These are phyloP conservation scores for Galbula dea DNA, from an alignment of 2,113 vertebrate species.

Conservation along the genomic window DNA sequence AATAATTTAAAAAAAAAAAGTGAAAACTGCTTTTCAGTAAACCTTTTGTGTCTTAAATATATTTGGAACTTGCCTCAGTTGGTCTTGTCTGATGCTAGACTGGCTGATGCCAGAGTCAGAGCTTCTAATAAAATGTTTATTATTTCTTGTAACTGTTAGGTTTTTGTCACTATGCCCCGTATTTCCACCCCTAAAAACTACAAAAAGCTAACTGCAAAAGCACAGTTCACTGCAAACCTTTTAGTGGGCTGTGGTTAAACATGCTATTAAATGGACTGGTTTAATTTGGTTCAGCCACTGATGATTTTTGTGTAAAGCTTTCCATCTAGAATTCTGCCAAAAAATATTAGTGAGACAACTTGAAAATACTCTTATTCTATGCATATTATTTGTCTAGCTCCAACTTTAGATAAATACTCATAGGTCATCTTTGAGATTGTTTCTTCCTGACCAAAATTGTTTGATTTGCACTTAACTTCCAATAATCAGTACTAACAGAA, in stretches of 20 bases:
- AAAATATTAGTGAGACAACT: not conserved
- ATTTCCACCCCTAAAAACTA: not conserved
- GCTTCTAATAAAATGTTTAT: not conserved
- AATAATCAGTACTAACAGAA: not conserved
- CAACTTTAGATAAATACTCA: not conserved
- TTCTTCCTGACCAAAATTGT: not conserved
- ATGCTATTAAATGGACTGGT: not conserved
- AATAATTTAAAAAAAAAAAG: too few species aligned
- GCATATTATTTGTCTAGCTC: not conserved
- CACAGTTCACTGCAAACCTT: not conserved
- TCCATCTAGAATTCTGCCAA: not conserved
- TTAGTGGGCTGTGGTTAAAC: not conserved
- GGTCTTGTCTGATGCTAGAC: not conserved
- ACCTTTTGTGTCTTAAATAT: not conserved
- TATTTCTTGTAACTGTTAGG: not conserved
- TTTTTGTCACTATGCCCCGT: not conserved
- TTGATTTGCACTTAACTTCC: not conserved
- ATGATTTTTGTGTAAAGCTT: not conserved
- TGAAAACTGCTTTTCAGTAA: not conserved
- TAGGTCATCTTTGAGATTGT: not conserved
- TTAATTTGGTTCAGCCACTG: not conserved
- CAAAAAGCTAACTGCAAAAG: not conserved
- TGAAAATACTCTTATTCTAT: not conserved
- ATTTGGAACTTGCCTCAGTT: not conserved
- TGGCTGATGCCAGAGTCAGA: not conserved